A percentile compares a stretch with the other conserved stretches of the same genome.
Conservation (phyloP, 1,140 invertebrate species). For the Camponotus floridanus region DNA sequence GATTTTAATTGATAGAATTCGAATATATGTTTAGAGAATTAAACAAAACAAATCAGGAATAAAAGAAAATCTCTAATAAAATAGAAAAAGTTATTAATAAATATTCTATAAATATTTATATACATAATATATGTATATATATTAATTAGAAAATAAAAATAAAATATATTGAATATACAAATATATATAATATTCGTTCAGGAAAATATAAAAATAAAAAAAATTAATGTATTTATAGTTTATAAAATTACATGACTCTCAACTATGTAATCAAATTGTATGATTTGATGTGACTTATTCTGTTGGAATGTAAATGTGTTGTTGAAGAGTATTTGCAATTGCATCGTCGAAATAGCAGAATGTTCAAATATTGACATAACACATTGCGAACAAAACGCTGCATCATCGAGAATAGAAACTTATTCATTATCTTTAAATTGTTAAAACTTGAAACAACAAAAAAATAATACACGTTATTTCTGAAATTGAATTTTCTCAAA, state of each 20-base stretch:
- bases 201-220: neutral
- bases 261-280: neutral
- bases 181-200: neutral
- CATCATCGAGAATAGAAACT: neutral
- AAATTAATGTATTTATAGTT: neutral
- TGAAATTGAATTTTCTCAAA: neutral
- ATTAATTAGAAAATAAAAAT: neutral
- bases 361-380: constrained; percentile 39
- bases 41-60: too few species aligned
- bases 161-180: neutral
- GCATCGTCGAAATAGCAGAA: constrained; percentile 14
- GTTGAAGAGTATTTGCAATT: neutral
- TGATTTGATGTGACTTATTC: constrained; percentile 16
- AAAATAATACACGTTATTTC: neutral
- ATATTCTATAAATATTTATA: neutral
- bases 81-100: neutral
- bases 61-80: neutral
- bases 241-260: neutral
- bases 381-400: neutral
- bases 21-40: neutral
- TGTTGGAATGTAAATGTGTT: constrained; percentile 20
- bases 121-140: neutral
- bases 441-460: neutral
- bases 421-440: neutral
- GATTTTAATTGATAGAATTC: neutral